Conservation (phyloP, 2,797 vertebrate species). For the Dallia pectoralis region DNA sequence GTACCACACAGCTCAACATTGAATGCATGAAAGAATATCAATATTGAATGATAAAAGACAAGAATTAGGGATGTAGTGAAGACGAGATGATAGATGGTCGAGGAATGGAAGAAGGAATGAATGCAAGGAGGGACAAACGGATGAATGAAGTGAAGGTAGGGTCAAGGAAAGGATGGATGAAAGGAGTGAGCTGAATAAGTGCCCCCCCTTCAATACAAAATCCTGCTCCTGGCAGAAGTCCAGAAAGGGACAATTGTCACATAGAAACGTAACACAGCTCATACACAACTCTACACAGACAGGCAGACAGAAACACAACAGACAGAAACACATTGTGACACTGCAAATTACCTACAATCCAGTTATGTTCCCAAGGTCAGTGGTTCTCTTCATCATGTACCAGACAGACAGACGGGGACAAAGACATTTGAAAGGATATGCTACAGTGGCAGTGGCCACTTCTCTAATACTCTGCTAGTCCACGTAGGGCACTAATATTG, state of each 20-base stretch:
- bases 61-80: neutral
- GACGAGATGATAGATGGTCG: neutral
- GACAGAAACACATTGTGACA: neutral
- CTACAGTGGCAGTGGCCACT: neutral
- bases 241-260: slow-evolving; percentile 27
- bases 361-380: slow-evolving; percentile 17
- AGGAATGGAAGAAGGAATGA: neutral
- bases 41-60: slow-evolving; percentile 33
- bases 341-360: slow-evolving; percentile 1
- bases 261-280: slow-evolving; percentile 3
- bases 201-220: slow-evolving; percentile 21
- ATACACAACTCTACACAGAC: neutral
- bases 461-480: neutral
- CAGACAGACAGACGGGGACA: neutral
- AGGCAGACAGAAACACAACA: neutral
- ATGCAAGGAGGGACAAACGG: neutral
- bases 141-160: neutral
- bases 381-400: slow-evolving; percentile 2
- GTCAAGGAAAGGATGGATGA: slow-evolving; percentile 9
- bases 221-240: slow-evolving; percentile 24
- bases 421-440: slow-evolving; percentile 3
- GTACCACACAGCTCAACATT: neutral
- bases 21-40: neutral
- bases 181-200: slow-evolving; percentile 46
- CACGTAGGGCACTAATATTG: neutral